Conservation (phyloP, 2,113 vertebrate species). For the Tamias sibiricus region DNA sequence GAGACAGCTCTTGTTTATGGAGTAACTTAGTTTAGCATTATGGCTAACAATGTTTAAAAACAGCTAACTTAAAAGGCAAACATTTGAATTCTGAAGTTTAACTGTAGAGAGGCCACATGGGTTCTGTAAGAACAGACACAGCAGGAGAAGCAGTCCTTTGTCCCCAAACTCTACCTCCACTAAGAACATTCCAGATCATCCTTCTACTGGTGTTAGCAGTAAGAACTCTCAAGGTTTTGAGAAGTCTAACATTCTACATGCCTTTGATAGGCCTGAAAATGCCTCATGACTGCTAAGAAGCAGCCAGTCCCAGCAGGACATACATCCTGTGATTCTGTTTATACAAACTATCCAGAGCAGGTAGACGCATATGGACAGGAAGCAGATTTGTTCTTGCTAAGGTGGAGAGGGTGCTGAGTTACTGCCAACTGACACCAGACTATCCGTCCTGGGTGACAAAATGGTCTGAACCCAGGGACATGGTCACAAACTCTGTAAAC, state of each 20-base stretch:
- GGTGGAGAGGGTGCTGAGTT: background rate
- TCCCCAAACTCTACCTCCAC: background rate
- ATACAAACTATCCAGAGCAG: background rate
- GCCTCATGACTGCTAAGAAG: background rate
- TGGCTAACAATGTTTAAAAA: slow-evolving; percentile 83
- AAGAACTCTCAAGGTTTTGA: background rate
- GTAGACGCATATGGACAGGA: background rate
- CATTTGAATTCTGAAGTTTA: slow-evolving; percentile 83
- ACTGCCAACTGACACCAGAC: background rate
- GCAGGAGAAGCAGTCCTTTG: background rate
- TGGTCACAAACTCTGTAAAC: background rate
- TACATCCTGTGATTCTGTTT: background rate
- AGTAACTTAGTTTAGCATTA: slow-evolving; percentile 82
- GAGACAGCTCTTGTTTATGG: slow-evolving; percentile 77
- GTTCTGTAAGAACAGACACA: background rate
- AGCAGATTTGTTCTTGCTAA: background rate
- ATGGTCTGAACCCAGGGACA: background rate
- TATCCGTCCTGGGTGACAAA: background rate
- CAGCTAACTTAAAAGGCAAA: slow-evolving; percentile 81
- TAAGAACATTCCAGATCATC: background rate
- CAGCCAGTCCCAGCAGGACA: background rate
- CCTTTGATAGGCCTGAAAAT: background rate
- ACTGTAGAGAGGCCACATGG: slow-evolving; percentile 60
- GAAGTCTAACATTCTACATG: background rate
- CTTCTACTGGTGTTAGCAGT: background rate